A percentile compares a stretch with the other conserved stretches of the same genome.
These are phyloP conservation scores for Synergus umbraculus DNA, from an alignment of 2,888 invertebrate genomes.

Conservation along the genomic window DNA sequence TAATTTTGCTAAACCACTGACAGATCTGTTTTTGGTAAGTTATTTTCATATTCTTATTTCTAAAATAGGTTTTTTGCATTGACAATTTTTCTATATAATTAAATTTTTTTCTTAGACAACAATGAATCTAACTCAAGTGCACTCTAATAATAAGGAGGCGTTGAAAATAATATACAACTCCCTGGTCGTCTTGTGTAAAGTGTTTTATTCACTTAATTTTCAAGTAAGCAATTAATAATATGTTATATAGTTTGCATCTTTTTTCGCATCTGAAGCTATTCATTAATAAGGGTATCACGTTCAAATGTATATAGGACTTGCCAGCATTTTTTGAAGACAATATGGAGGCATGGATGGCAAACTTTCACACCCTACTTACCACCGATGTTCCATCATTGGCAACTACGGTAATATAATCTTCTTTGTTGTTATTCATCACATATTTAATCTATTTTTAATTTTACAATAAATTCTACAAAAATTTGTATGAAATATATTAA, in stretches of 20 bases:
- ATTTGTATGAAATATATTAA: no score
- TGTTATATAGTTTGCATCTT: neutral
- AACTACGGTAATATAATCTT: slow-evolving; percentile 75
- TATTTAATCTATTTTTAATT: neutral
- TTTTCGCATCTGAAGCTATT: neutral
- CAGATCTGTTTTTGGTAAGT: slow-evolving; percentile 91
- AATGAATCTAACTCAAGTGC: slow-evolving; percentile 87
- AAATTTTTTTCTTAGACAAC: slow-evolving; percentile 83
- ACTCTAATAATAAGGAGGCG: slow-evolving; percentile 88
- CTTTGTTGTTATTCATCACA: neutral
- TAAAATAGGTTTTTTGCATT: neutral
- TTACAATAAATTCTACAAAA: neutral
- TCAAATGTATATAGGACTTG: slow-evolving; percentile 82
- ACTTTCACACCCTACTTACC: slow-evolving; percentile 90
- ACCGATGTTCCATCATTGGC: slow-evolving; percentile 87
- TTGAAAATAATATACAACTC: slow-evolving; percentile 93
- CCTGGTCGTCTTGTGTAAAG: slow-evolving; percentile 92
- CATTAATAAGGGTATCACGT: neutral
- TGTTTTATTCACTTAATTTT: slow-evolving; percentile 97
- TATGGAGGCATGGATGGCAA: slow-evolving; percentile 96
- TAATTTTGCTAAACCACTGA: slow-evolving; percentile 94
- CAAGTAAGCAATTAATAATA: slow-evolving; percentile 80
- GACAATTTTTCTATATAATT: slow-evolving; percentile 34
- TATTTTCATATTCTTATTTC: slow-evolving; percentile 6
- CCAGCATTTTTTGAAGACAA: slow-evolving; percentile 99